A percentile compares a stretch with the other conserved stretches of the same genome.
phyloP scores from a whole-genome alignment of 2,113 vertebrate species.

The Calonectris borealis region DNA sequence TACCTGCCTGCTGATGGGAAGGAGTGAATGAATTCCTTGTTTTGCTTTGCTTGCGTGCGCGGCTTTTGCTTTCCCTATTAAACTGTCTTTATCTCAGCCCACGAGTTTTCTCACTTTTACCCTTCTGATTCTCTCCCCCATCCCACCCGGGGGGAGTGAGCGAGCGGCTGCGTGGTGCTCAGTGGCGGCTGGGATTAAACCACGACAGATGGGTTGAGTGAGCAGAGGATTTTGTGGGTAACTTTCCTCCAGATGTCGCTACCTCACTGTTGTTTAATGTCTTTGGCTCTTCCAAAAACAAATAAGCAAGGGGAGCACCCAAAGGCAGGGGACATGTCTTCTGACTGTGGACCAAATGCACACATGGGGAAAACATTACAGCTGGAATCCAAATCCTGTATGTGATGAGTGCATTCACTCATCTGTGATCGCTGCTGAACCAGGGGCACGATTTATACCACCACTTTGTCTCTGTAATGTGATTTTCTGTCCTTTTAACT shows the following conservation, averaged over 20 bases:
- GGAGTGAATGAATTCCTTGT: too few species aligned
- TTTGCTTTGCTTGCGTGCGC: too few species aligned
- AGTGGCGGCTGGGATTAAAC: too few species aligned
- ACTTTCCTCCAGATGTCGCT: constrained; percentile 31
- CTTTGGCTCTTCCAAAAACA: neutral
- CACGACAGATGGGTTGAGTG: neutral
- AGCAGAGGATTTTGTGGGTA: neutral
- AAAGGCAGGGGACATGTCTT: neutral
- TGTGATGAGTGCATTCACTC: neutral
- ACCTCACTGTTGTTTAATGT: neutral
- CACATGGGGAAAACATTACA: neutral
- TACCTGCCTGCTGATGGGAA: too few species aligned
- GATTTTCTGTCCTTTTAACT: neutral
- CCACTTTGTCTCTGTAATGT: neutral
- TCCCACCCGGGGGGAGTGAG: too few species aligned
- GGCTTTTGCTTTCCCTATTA: too few species aligned
- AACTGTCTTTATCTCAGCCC: too few species aligned
- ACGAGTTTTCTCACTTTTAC: too few species aligned
- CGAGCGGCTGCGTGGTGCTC: too few species aligned
- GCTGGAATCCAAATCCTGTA: neutral
- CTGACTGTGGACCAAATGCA: neutral
- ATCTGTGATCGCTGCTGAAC: neutral
- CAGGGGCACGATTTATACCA: too few species aligned
- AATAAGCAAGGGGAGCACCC: neutral
- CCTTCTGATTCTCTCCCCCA: too few species aligned